Evolutionary conservation across 2,888 invertebrate species (phyloP), one percentile per base, ranked within the genome.

Genomic region (Epirrita christyi): DNA sequence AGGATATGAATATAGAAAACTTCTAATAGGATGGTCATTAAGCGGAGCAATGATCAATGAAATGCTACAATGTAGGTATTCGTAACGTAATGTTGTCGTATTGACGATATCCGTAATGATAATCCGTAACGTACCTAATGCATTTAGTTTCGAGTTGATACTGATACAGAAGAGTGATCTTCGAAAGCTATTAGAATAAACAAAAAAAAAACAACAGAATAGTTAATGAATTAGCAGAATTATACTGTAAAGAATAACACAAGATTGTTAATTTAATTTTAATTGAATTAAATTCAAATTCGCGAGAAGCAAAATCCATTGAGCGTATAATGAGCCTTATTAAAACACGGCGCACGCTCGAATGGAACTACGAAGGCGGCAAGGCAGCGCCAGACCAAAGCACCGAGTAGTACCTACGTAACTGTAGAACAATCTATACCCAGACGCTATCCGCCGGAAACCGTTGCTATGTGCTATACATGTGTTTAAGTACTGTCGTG

Each of bases 361-460:
- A 77, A 76, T 80, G 73, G 78, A 76, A 78, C 75, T 75, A 79
- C 79, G 69, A 76, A 74, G 74, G 77, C 69, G 75, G 72, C 71
- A 49, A 52, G 36, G 41, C 44, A 78, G 76, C 77, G 52, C 41
- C 64, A 76, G 50, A 55, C 55, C 28, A 34, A 44, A 47, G 51
- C 21, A 42, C 40, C n/a, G 11, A 46, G 3, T 27, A 21, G 21
- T 4, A n/a, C n/a, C n/a, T n/a, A 21, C 21, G 21, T 21, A 36
- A 55, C 55, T 55, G 52, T 36, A 27, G 47, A n/a, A 43, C 47
- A 51, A 40, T 53, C 53, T 58, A 40, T 43, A 59, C 46, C 72
- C 68, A 81, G 81, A 79, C 77, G 72, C 69, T 83, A 81, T 85
- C 85, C 86, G 85, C 70, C 84, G 88, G 87, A 88, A 78, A 81